Conservation (phyloP, 1,140 invertebrate genomes). For the Dendrolimus punctatus region DNA sequence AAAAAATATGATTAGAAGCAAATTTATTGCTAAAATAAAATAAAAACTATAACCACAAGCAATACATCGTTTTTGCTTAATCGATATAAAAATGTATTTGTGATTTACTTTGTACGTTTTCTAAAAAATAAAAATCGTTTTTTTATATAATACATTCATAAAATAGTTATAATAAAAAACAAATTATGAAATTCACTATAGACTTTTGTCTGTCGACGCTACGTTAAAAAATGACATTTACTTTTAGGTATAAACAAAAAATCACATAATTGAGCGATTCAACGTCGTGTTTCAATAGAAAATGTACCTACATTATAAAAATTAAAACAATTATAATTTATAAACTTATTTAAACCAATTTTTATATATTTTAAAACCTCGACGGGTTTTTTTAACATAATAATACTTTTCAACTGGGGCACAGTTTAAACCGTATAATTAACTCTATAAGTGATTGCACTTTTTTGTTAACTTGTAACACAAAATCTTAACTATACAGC, state of each 20-base stretch:
- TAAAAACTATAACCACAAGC: slow-evolving; percentile 65
- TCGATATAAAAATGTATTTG: slow-evolving; percentile 31
- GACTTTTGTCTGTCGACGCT: no score
- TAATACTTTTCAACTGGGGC: slow-evolving; percentile 69
- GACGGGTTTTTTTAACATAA: slow-evolving; percentile 64
- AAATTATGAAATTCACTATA: no score
- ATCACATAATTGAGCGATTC: slow-evolving; percentile 33
- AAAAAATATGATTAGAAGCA: slow-evolving; percentile 68
- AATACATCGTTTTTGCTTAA: slow-evolving; percentile 53
- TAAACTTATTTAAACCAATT: slow-evolving; percentile 59
- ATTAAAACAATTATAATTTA: slow-evolving; percentile 59
- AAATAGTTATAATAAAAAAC: slow-evolving; percentile 19
- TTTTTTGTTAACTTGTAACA: slow-evolving; percentile 17
- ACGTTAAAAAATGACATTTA: slow-evolving; percentile 12
- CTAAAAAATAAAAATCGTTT: slow-evolving; percentile 24
- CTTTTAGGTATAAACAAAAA: slow-evolving; percentile 2
- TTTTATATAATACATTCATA: no score
- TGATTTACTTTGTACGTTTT: slow-evolving; percentile 53
- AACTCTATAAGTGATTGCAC: slow-evolving; percentile 67
- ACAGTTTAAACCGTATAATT: slow-evolving; percentile 46
- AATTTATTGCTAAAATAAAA: slow-evolving; percentile 73
- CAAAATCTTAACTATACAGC: no score
- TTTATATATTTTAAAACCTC: slow-evolving; percentile 65
- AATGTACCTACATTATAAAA: slow-evolving; percentile 42
- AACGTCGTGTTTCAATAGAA: slow-evolving; percentile 42